Percentiles rank a stretch among this genome's conserved stretches.
Conservation (phyloP, 2,113 vertebrate species). For the Herpailurus yagouaroundi region DNA sequence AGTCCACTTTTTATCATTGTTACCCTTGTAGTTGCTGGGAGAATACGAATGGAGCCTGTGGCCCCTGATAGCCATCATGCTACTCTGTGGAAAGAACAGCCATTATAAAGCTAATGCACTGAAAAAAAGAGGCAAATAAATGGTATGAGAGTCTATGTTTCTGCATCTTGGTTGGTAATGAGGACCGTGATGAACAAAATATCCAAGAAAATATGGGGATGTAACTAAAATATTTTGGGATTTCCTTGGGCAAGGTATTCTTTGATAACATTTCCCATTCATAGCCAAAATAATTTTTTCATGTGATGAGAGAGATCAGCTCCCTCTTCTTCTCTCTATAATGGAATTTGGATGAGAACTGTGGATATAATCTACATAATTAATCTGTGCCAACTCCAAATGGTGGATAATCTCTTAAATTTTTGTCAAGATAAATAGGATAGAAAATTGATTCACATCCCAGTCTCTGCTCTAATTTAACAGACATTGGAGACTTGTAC, state of each 20-base stretch:
- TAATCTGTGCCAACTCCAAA: slow-evolving; percentile 70
- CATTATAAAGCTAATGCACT: neutral
- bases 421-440: slow-evolving; percentile 78
- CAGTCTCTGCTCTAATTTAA: slow-evolving; percentile 64
- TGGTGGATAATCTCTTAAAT: slow-evolving; percentile 71
- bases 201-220: neutral
- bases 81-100: neutral
- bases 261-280: neutral
- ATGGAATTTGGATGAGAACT: slow-evolving; percentile 69
- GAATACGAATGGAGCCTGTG: rapidly evolving
- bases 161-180: neutral
- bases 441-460: slow-evolving; percentile 74
- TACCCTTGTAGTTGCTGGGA: neutral
- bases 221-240: neutral
- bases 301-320: neutral
- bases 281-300: slow-evolving; percentile 57
- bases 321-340: slow-evolving; percentile 16
- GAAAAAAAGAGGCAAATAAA: neutral
- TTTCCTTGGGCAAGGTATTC: neutral
- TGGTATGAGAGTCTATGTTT: rapidly evolving
- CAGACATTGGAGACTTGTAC: slow-evolving; percentile 16
- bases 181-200: neutral
- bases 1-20: neutral
- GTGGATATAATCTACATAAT: slow-evolving; percentile 76
- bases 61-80: neutral